Evolutionary conservation across 2,888 invertebrate species (phyloP), one percentile per base, ranked within the genome.

Genomic region (Harmothoe impar): DNA sequence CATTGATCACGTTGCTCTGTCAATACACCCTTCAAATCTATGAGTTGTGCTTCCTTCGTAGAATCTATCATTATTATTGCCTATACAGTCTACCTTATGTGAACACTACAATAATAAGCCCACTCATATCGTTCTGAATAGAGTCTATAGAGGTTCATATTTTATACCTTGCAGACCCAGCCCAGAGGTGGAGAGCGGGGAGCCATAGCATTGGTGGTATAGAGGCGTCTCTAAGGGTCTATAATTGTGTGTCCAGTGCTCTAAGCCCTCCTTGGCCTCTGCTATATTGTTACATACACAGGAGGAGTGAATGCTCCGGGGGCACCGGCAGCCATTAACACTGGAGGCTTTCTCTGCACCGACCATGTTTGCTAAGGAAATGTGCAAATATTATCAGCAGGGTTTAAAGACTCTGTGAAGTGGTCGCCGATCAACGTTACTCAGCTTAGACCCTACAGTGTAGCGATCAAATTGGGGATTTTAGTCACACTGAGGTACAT

Each of bases 61-160:
- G n/a, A n/a, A n/a, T n/a, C n/a, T n/a, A n/a, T n/a, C 43, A 43
- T 43, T 43, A 43, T 3, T 43, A 43, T 43, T 43, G 43, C 10
- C 43, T 10, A 43, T 43, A 43, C 10, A 10, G 43, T 10, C 43
- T 43, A 43, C 43, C 43, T 43, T 43, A 3, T 43, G 10, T 43
- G 10, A 7, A 10, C 43, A 7, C 43, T 43, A 43, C 43, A 43
- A 43, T 43, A 43, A 43, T 43, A 43, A 43, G 43, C 43, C 43
- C 43, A 43, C 43, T 43, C 5, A 43, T 43, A 43, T 43, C 10
- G 10, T 10, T 43, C 43, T 43, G 43, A 43, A 62, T 62, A 20
- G 62, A 62, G 62, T 20, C 62, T 62, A 20, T 62, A 62, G n/a
- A 62, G 62, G 62, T 62, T 62, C 62, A 62, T 62, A 62, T 62